Evolutionary conservation across 2,113 vertebrate genomes (phyloP).

Genomic region (Nannospalax galili): DNA sequence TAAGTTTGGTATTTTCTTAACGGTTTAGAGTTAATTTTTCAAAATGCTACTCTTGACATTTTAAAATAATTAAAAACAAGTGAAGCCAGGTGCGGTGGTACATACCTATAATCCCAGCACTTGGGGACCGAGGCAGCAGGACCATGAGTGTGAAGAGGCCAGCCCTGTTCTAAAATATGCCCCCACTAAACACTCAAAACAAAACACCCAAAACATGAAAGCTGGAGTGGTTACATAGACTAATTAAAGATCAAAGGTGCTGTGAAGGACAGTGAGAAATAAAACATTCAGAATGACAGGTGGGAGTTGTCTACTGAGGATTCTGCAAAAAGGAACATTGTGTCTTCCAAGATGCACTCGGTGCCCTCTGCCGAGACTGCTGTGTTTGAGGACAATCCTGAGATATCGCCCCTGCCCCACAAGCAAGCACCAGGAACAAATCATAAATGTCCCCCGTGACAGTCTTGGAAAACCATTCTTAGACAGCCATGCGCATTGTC

Average conservation of each 20-base stretch:
- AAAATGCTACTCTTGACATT: constrained; percentile 22
- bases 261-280: constrained; percentile 1
- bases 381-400: neutral
- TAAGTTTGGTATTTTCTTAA: constrained; percentile 59
- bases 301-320: neutral
- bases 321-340: neutral
- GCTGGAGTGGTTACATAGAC: neutral
- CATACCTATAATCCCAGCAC: neutral
- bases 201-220: neutral
- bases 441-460: neutral
- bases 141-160: neutral
- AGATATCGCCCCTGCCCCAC: neutral
- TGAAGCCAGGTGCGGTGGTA: neutral
- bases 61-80: constrained; percentile 36
- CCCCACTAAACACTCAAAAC: neutral
- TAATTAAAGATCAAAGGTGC: neutral
- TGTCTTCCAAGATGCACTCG: neutral
- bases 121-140: neutral
- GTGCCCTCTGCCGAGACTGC: neutral
- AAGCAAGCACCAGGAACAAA: constrained; percentile 4
- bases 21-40: constrained; percentile 41
- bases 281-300: neutral
- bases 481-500: neutral
- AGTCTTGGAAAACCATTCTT: neutral
- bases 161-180: neutral